Base-by-base conservation (phyloP, 2,888 invertebrate species). In the Troides helena region DNA sequence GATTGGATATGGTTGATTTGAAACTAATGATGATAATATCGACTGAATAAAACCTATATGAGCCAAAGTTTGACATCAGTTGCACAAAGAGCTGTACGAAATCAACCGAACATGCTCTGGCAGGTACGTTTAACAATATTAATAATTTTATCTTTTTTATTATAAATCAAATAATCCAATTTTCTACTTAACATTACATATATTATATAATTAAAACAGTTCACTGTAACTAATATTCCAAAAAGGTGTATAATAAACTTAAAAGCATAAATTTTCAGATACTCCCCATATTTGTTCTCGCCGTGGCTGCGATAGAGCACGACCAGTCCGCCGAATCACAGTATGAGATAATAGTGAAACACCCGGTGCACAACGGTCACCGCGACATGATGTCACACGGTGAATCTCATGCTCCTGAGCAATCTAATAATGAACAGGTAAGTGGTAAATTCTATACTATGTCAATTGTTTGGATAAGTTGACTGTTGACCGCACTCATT, bases 351-450 rank as follows among this genome's bases (percentile, higher is more conserved):
- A 75, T 79, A 61, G 75, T 80, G 67, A 71, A 73, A 64, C 72
- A 76, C 18, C 76, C 80, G 46, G 76, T 75, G 53, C 75, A 79
- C 66, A 73, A 78, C 10, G 77, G 79, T 53, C 81, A 84, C 70
- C 80, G 85, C 64, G 85, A 84, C 12, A 82, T 85, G 65, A 74
- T 87, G 57, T 74, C 77, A 62, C 86, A 90, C 72, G 79, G 85
- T 61, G 87, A 85, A 71, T 71, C 77, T 60, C 73, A 85, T 36
- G 74, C 77, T 73, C 86, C 85, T 25, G 87, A 86, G 81, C 84
- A 88, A 21, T 21, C 21, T 86, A 89, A 89, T 85, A 88, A 85
- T 71, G 84, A 80, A 86, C 90, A 92, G 83, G 92, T 92, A 76
- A 85, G 89, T 80, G 30, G 10, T 56, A 56, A 56, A 56, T n/a